Evolutionary conservation across 1,140 invertebrate species (phyloP), one percentile per base, ranked within the genome.

Genomic region (Drosophila mojavensis): DNA sequence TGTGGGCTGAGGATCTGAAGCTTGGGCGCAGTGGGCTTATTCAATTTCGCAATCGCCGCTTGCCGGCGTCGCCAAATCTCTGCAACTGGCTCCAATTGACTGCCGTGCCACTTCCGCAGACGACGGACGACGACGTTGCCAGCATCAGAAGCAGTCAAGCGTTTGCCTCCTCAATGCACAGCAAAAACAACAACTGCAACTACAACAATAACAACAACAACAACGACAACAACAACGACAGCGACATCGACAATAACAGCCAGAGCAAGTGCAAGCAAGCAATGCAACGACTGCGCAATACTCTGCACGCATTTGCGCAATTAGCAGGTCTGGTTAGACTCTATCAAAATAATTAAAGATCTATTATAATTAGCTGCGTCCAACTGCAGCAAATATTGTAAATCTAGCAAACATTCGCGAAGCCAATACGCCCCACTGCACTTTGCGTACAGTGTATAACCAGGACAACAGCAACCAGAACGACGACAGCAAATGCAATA

Each of bases 71-170:
- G 50, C 41, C 39, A 51, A 66, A 76, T 83, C 80, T 69, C 74
- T 71, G 75, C 83, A 85, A 70, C 73, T 77, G 81, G 78, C 82
- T 86, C 78, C 84, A 89, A 89, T 89, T 89, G 85, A 89, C 84
- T 88, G 84, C 83, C 83, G 79, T 75, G 83, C 80, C 77, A 86
- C 83, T 86, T 86, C 83, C 83, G 83, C 80, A 78, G 63, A 56
- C 68, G 26, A 65, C 43, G 60, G 24, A 65, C 43, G 60, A 17
- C 69, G 7, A 60, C 43, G 71, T 41, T 64, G 50, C 24, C 48
- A 36, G 51, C 62, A 65, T 56, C 47, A 66, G 75, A 81, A 78
- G 45, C 69, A 78, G 75, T 62, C 75, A 78, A 75, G 54, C 78
- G 80, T 82, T 85, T 65, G 70, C 43, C 56, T 81, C 30, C 78